phyloP scores from a whole-genome alignment of 2,113 vertebrate species.

The Vanacampus margaritifer region DNA sequence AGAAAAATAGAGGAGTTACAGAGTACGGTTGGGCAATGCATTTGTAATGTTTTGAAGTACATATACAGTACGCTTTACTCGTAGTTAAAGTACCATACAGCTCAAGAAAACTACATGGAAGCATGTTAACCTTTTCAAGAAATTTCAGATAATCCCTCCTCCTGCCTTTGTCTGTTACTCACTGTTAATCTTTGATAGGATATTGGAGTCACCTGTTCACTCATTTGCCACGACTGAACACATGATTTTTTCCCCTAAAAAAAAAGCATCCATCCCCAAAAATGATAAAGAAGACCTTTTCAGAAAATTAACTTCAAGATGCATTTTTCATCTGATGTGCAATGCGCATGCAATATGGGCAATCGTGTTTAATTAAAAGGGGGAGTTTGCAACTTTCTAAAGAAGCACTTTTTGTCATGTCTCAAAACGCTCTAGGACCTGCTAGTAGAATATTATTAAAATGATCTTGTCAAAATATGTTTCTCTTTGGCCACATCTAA shows the following conservation, averaged over 20 bases:
- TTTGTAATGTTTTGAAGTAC: neutral
- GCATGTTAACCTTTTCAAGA: neutral
- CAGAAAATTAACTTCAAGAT: neutral
- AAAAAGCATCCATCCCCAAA: neutral
- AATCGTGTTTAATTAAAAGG: too few relatives aligned
- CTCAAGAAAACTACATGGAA: neutral
- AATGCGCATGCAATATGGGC: too few relatives aligned
- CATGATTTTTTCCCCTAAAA: neutral
- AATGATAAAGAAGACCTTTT: neutral
- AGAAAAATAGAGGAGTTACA: neutral
- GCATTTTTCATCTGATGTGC: neutral
- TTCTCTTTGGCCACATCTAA: too few relatives aligned
- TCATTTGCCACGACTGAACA: constrained; percentile 7
- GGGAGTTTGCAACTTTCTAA: too few relatives aligned
- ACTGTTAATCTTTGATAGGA: neutral
- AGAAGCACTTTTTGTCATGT: too few relatives aligned
- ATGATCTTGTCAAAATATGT: too few relatives aligned
- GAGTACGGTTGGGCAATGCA: neutral
- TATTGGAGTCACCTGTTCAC: neutral
- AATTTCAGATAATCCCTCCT: neutral
- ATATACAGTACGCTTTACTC: neutral
- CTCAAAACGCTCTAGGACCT: too few relatives aligned
- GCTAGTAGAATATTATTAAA: too few relatives aligned
- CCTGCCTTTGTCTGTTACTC: neutral
- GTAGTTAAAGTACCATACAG: neutral